phyloP scores from a whole-genome alignment of 2,113 vertebrate species.

The Trochalopteron elliotii region DNA sequence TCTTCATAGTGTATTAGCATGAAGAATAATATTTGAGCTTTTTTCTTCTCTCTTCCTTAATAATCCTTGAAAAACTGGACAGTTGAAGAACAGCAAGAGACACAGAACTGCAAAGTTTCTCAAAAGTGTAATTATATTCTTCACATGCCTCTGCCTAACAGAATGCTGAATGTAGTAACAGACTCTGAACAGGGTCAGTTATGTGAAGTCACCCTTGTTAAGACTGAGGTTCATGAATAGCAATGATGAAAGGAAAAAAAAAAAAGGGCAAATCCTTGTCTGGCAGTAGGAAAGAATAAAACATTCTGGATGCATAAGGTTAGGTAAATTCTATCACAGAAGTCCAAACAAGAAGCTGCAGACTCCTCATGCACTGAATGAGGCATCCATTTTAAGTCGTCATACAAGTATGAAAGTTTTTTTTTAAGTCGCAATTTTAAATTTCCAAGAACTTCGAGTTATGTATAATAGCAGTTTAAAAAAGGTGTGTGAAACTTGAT shows the following conservation, averaged over 20 bases:
- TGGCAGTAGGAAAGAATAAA: background rate
- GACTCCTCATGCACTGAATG: background rate
- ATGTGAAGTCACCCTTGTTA: background rate
- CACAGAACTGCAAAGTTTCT: background rate
- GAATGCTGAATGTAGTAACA: background rate
- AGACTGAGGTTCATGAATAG: background rate
- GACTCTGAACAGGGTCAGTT: background rate
- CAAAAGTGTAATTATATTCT: background rate
- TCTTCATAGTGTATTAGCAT: background rate
- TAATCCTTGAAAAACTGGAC: background rate
- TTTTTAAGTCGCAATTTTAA: background rate
- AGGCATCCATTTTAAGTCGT: background rate
- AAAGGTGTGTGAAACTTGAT: background rate
- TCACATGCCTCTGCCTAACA: background rate
- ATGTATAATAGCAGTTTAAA: background rate
- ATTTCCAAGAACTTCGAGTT: background rate
- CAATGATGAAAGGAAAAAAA: background rate
- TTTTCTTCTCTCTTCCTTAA: fast-evolving
- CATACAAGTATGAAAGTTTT: background rate
- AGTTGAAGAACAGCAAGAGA: background rate
- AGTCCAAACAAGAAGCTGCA: background rate
- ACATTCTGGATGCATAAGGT: background rate
- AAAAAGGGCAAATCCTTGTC: background rate
- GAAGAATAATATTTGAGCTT: background rate
- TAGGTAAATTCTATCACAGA: background rate